Evolutionary conservation across 2,113 vertebrate genomes (phyloP).

Genomic region (Gallinago media): DNA sequence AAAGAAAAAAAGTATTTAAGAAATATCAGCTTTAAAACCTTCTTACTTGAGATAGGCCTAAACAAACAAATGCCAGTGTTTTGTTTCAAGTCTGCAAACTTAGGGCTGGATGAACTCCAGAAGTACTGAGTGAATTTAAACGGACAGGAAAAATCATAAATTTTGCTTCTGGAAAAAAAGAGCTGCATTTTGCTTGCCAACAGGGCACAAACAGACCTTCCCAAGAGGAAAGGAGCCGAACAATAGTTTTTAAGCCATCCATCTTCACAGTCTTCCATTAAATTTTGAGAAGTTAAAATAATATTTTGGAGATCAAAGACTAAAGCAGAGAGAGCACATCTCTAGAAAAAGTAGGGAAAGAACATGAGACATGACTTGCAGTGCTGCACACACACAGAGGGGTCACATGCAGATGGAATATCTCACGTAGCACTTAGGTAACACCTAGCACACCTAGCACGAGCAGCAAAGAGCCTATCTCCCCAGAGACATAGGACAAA

Average conservation of each 20-base stretch:
- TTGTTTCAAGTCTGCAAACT: neutral
- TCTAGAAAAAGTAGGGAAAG: neutral
- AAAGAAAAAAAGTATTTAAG: neutral
- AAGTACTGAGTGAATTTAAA: neutral
- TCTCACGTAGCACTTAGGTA: neutral
- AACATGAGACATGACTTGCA: accelerated
- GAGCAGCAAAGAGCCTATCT: neutral
- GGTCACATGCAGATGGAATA: neutral
- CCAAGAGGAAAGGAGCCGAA: neutral
- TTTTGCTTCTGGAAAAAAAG: neutral
- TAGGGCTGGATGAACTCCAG: neutral
- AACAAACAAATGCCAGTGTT: neutral
- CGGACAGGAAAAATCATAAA: conserved; percentile 7
- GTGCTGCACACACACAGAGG: neutral
- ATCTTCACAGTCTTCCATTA: neutral
- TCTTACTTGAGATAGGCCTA: neutral
- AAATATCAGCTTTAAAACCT: neutral
- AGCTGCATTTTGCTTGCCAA: neutral
- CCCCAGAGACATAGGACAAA: neutral
- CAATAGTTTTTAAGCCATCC: neutral
- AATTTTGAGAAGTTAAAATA: neutral
- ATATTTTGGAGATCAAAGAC: neutral
- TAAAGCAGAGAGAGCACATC: neutral
- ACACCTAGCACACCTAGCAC: neutral
- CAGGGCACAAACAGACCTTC: neutral